Conservation (phyloP, 2,888 invertebrate species). For the Xestia ashworthii region DNA sequence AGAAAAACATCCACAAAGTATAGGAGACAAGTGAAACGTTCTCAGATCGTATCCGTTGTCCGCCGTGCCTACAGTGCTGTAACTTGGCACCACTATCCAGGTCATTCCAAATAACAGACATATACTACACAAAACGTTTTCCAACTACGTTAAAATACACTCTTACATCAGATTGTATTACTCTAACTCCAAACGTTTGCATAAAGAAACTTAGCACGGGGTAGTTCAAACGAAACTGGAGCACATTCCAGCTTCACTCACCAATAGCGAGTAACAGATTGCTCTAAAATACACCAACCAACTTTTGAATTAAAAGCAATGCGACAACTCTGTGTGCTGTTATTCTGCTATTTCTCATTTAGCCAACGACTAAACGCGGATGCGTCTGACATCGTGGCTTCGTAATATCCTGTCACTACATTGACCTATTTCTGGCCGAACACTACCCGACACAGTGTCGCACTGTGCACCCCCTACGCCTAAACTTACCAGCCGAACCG, state of each 20-base stretch:
- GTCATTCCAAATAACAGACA: slow-evolving; percentile 45
- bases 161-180: slow-evolving; percentile 51
- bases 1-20: slow-evolving; percentile 21
- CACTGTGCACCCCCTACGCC: slow-evolving; percentile 64
- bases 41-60: slow-evolving; percentile 26
- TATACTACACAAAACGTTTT: slow-evolving; percentile 45
- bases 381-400: slow-evolving; percentile 85
- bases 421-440: slow-evolving; percentile 79
- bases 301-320: slow-evolving; percentile 65
- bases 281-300: slow-evolving; percentile 58
- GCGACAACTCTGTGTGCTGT: slow-evolving; percentile 61
- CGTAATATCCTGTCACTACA: slow-evolving; percentile 88
- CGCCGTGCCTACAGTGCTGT: slow-evolving; percentile 11
- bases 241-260: slow-evolving; percentile 43
- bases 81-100: slow-evolving; percentile 53
- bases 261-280: slow-evolving; percentile 60
- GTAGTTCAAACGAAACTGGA: slow-evolving; percentile 51
- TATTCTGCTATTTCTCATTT: slow-evolving; percentile 87
- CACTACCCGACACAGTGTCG: slow-evolving; percentile 70
- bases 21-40: slow-evolving; percentile 32
- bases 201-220: slow-evolving; percentile 55
- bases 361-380: slow-evolving; percentile 80
- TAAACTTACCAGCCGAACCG: slow-evolving; percentile 59
- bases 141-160: slow-evolving; percentile 51
- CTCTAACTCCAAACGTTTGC: slow-evolving; percentile 44